phyloP scores from a whole-genome alignment of 1,140 invertebrate species.

The Bombus difficillimus region DNA sequence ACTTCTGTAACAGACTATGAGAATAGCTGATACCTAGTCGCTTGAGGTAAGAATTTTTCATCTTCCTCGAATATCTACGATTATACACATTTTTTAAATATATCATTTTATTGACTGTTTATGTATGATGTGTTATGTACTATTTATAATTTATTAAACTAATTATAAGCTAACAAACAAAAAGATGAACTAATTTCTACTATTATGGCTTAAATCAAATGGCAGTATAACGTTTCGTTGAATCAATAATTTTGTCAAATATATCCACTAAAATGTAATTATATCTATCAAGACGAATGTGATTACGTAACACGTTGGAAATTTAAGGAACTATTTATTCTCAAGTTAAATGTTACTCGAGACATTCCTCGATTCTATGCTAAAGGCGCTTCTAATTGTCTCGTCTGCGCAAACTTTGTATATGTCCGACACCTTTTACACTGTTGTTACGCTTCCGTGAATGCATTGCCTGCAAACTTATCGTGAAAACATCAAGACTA shows the following conservation, averaged over 20 bases:
- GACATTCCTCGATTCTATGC: not conserved
- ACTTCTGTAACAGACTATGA: not conserved
- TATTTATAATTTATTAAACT: not conserved
- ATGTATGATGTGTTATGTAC: not conserved
- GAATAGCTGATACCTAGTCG: not conserved
- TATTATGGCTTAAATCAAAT: not conserved
- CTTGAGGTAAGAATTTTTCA: not conserved
- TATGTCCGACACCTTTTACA: not conserved
- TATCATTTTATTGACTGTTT: not conserved
- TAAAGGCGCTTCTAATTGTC: slow-evolving; percentile 12
- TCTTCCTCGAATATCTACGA: too few species aligned
- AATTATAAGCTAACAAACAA: not conserved
- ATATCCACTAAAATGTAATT: too few species aligned
- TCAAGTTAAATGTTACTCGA: not conserved
- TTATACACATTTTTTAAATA: not conserved
- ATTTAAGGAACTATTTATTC: not conserved
- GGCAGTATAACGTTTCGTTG: too few species aligned
- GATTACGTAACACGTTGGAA: not conserved
- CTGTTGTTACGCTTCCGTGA: slow-evolving; percentile 6
- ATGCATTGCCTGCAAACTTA: not conserved
- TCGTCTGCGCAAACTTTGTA: slow-evolving; percentile 2
- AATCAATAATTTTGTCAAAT: too few species aligned
- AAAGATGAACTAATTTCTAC: not conserved
- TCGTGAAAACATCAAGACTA: not conserved
- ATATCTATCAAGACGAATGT: not conserved